Percentiles rank a stretch among this genome's conserved stretches.
phyloP scores from a whole-genome alignment of 2,113 vertebrate species.

The Ascaphus truei region DNA sequence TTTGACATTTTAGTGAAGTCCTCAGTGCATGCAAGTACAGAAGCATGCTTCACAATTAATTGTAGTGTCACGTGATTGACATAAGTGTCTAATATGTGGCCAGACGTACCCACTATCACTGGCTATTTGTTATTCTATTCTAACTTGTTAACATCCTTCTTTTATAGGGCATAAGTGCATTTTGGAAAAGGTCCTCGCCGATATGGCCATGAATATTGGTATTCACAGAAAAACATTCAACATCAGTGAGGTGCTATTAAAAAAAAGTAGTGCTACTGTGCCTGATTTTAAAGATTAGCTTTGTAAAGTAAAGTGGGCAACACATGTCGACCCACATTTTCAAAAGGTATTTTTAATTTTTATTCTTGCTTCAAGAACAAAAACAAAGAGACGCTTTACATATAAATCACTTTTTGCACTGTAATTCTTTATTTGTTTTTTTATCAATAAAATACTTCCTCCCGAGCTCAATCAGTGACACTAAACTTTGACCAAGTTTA shows the following conservation, averaged over 20 bases:
- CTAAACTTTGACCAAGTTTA: too few relatives aligned
- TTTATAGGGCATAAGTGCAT: not conserved
- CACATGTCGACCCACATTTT: too few relatives aligned
- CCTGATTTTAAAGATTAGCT: not conserved
- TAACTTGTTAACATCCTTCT: not conserved
- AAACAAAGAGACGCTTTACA: too few relatives aligned
- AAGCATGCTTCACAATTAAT: not conserved
- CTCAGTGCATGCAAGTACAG: not conserved
- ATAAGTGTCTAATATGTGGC: not conserved
- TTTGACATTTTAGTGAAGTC: conserved; percentile 56
- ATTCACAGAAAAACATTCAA: not conserved
- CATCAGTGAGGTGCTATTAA: not conserved
- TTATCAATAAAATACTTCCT: too few relatives aligned
- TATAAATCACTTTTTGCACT: too few relatives aligned
- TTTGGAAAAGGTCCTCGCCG: not conserved
- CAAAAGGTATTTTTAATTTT: too few relatives aligned
- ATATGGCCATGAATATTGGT: not conserved
- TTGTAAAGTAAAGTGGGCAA: not conserved
- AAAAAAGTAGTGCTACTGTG: not conserved
- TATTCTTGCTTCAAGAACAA: too few relatives aligned
- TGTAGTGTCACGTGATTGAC: not conserved
- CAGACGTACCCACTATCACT: not conserved
- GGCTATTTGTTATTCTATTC: not conserved
- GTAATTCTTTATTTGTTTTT: too few relatives aligned
- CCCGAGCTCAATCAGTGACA: too few relatives aligned